Base-by-base conservation (phyloP, 1,140 invertebrate genomes). In the Caerostris darwini region DNA sequence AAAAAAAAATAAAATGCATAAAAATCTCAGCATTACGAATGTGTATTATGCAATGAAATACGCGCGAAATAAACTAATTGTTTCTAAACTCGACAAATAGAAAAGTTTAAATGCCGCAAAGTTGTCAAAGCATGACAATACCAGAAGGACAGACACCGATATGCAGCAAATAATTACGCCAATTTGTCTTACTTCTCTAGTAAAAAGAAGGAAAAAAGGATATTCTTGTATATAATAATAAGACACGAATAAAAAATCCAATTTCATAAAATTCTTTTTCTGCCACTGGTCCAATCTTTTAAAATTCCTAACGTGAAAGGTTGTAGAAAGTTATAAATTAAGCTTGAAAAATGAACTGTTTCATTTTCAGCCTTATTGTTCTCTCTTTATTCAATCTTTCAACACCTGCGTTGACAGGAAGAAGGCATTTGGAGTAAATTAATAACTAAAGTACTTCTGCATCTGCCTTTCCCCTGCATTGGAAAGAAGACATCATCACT, bases 401-500 rank as follows among this genome's bases (percentile, higher is more conserved):
- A 91, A 91, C 90, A 85, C 77, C 90, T 92, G 90, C n/a, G 7
- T 7, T 85, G 90, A 85, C 90, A 92, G 59, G 57, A 92, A 92
- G 82, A 85, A 67, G 7, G 50, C 81, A 92, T 90, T 67, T 67
- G 61, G 50, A 69, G 88, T 67, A 85, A 92, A 92, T 85, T 92
- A 92, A 92, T 92, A 92, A 67, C 90, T 64, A 50, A 92, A 67
- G 81, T 69, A 83, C 54, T 67, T 90, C 58, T 85, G 57, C 90
- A 92, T 19, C 90, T 92, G 90, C 59, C 90, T 54, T 50, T 12
- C n/a, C 69, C 58, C 14, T 85, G 19, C 34, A 7, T 64, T 58
- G 56, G 82, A 58, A 92, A 85, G 59, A 92, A 92, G 90, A 81
- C 50, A 57, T 92, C 90, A 92, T 83, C 56, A 83, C 58, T 64